Evolutionary conservation across 2,113 vertebrate species (phyloP).

Genomic region (Cheilinus undulatus): DNA sequence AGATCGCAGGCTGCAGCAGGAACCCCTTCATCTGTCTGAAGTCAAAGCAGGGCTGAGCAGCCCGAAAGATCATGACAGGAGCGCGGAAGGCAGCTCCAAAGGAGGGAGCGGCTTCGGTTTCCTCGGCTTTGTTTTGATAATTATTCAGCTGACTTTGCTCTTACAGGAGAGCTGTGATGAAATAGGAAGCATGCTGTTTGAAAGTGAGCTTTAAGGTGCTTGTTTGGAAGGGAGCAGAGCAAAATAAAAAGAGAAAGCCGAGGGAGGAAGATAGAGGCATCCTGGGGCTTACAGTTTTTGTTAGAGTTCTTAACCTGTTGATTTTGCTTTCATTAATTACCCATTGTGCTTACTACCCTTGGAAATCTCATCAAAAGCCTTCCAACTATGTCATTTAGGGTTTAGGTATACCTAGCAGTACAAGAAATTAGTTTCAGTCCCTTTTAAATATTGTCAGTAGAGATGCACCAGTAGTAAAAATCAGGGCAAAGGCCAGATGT

Average conservation of each 20-base stretch:
- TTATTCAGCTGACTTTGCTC: slow-evolving; percentile 42
- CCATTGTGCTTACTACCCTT: no score
- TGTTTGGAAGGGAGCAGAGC: slow-evolving; percentile 10
- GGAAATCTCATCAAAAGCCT: no score
- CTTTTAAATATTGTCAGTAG: no score
- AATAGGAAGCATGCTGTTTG: slow-evolving; percentile 31
- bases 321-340: no score
- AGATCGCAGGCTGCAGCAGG: slow-evolving; percentile 21
- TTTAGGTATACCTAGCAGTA: no score
- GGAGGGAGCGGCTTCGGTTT: slow-evolving; percentile 40
- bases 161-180: slow-evolving; percentile 51
- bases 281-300: no score
- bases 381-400: no score
- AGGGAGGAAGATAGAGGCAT: no score
- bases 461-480: no score
- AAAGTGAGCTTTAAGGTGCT: slow-evolving; percentile 43
- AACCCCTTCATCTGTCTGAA: slow-evolving; percentile 52
- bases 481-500: no score
- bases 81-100: slow-evolving; percentile 15
- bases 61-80: slow-evolving; percentile 28
- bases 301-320: no score
- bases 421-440: no score
- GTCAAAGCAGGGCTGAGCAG: slow-evolving; percentile 5
- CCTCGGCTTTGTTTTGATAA: slow-evolving; percentile 56
- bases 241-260: neutral